phyloP scores from a whole-genome alignment of 2,888 invertebrate species.

The Cataglyphis altisquamis region DNA sequence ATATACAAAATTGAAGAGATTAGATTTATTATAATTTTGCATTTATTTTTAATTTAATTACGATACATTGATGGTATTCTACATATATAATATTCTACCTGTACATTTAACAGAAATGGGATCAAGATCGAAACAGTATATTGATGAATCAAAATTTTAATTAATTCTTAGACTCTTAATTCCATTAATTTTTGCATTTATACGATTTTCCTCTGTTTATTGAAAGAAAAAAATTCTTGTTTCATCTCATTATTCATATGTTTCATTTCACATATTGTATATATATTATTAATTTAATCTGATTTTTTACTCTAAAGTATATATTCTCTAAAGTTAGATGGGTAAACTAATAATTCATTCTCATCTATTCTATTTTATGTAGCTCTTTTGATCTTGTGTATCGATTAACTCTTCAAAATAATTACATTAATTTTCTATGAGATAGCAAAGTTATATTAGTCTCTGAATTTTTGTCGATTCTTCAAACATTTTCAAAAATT shows the following conservation, averaged over 20 bases:
- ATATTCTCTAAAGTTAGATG: not conserved
- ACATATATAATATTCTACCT: not conserved
- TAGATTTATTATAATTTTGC: constrained; percentile 10
- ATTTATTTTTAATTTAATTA: constrained; percentile 31
- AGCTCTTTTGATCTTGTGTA: not conserved
- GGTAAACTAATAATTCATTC: not conserved
- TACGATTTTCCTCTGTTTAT: not conserved
- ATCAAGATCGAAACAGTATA: not conserved
- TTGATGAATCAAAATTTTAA: not conserved
- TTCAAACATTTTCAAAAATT: not conserved
- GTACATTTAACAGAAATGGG: not conserved
- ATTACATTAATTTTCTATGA: constrained; percentile 11
- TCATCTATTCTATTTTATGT: not conserved
- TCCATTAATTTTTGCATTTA: not conserved
- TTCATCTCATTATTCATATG: not conserved
- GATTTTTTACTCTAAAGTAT: not conserved
- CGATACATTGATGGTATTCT: not conserved
- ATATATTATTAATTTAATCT: not conserved
- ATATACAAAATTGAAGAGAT: not conserved
- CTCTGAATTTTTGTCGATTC: not conserved
- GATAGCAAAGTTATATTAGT: not conserved
- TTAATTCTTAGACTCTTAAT: not conserved
- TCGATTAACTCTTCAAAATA: not conserved
- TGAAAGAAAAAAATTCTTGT: not conserved
- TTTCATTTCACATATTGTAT: not conserved